Conservation (phyloP, 2,888 invertebrate genomes). For the Margaritifera margaritifera region DNA sequence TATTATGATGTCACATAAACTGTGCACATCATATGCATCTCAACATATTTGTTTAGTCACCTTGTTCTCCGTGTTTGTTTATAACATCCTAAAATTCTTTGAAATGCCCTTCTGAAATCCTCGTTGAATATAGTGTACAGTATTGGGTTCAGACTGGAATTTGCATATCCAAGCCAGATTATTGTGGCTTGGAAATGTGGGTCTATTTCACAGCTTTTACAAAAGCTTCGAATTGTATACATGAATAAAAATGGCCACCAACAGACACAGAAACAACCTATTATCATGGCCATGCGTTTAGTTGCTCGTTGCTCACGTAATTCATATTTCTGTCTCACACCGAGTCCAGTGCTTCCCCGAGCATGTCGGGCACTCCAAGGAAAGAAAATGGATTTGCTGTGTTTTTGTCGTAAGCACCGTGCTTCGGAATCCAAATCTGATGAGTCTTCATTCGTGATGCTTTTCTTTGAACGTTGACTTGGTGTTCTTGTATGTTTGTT, state of each 20-base stretch:
- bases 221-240: constrained; percentile 69
- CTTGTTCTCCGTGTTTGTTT: too few relatives aligned
- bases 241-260: constrained; percentile 73
- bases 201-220: constrained; percentile 59
- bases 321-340: constrained; percentile 64
- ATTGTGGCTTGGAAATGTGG: constrained; percentile 66
- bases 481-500: constrained; percentile 19
- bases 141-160: constrained; percentile 71
- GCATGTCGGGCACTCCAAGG: constrained; percentile 27
- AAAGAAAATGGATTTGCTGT: constrained; percentile 34
- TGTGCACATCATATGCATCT: too few relatives aligned
- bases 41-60: too few relatives aligned
- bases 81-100: constrained; percentile 42
- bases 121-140: constrained; percentile 72
- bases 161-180: constrained; percentile 72
- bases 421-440: constrained; percentile 25
- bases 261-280: constrained; percentile 71
- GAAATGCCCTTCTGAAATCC: constrained; percentile 71
- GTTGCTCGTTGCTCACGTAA: constrained; percentile 71
- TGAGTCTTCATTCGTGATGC: constrained; percentile 25
- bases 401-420: constrained; percentile 15
- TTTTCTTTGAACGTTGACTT: constrained; percentile 29
- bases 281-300: constrained; percentile 72
- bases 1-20: too few relatives aligned
- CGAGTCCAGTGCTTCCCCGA: constrained; percentile 27